phyloP scores from a whole-genome alignment of 2,888 invertebrate species.

The Elmis aenea region DNA sequence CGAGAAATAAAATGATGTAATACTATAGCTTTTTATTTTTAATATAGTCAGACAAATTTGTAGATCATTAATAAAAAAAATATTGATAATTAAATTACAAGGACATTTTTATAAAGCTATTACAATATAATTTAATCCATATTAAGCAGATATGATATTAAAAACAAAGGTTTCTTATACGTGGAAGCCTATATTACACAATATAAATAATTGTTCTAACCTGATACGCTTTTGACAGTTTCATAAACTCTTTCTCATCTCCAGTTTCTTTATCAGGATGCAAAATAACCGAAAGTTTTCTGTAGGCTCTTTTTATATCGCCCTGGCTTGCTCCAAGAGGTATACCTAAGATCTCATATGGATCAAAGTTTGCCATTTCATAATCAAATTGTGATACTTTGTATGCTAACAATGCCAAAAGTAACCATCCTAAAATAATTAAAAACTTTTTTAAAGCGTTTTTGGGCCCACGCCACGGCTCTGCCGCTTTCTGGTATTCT shows the following conservation, averaged over 20 bases:
- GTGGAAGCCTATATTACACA: too few relatives aligned
- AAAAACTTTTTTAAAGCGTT: conserved; percentile 72
- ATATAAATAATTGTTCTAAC: conserved; percentile 53
- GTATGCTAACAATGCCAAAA: conserved; percentile 76
- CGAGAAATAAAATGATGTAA: conserved; percentile 5
- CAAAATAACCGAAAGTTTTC: conserved; percentile 84
- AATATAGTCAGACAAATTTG: too few relatives aligned
- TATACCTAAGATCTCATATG: conserved; percentile 90
- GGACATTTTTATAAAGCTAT: too few relatives aligned
- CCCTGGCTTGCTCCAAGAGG: conserved; percentile 79
- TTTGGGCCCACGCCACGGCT: conserved; percentile 84
- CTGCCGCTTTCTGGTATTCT: conserved; percentile 71
- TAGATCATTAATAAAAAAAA: too few relatives aligned
- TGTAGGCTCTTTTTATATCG: conserved; percentile 94
- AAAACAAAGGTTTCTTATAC: too few relatives aligned
- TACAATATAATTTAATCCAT: too few relatives aligned
- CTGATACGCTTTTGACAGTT: conserved; percentile 87
- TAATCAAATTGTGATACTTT: conserved; percentile 96
- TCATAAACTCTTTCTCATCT: conserved; percentile 96
- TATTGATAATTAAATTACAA: too few relatives aligned
- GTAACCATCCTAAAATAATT: conserved; percentile 77
- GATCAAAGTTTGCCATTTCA: conserved; percentile 98
- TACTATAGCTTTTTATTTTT: too few relatives aligned
- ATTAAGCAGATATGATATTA: too few relatives aligned
- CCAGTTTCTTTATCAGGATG: conserved; percentile 99